Conservation (phyloP, 2,797 vertebrate species). For the Phataginus tricuspis region DNA sequence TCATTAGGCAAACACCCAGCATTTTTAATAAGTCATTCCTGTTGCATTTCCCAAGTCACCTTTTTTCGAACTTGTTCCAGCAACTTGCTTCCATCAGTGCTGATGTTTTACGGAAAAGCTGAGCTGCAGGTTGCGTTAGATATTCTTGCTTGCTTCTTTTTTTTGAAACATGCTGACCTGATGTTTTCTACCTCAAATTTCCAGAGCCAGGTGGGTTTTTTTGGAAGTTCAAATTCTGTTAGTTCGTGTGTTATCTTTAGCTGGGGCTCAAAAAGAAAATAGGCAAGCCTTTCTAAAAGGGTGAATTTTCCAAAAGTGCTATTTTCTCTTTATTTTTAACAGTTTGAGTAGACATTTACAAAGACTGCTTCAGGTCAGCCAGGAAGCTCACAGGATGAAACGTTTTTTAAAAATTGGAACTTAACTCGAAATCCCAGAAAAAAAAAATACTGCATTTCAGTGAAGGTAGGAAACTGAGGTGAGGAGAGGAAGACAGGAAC, state of each 20-base stretch:
- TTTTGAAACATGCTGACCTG: constrained; percentile 1
- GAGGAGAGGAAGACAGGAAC: fast-evolving
- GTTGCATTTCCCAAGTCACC: background rate
- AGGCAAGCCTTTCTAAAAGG: constrained; percentile 6
- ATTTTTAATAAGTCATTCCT: background rate
- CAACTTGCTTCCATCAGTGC: background rate
- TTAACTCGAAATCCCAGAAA: background rate
- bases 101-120: background rate
- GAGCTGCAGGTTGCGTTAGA: background rate
- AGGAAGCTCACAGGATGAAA: constrained; percentile 17
- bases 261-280: background rate
- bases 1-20: background rate
- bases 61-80: background rate
- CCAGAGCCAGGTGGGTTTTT: constrained; percentile 26
- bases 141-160: background rate
- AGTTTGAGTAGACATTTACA: constrained; percentile 18
- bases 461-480: background rate
- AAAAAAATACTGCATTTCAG: background rate
- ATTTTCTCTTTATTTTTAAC: constrained; percentile 68
- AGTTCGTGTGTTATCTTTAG: constrained; percentile 44
- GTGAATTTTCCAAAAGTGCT: constrained; percentile 60
- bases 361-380: constrained; percentile 15
- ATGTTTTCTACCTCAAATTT: constrained; percentile 40
- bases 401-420: background rate
- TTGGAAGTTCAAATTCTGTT: background rate